These are phyloP conservation scores for Pyrgus malvae DNA, from an alignment of 2,888 invertebrate species.

Conservation along the genomic window DNA sequence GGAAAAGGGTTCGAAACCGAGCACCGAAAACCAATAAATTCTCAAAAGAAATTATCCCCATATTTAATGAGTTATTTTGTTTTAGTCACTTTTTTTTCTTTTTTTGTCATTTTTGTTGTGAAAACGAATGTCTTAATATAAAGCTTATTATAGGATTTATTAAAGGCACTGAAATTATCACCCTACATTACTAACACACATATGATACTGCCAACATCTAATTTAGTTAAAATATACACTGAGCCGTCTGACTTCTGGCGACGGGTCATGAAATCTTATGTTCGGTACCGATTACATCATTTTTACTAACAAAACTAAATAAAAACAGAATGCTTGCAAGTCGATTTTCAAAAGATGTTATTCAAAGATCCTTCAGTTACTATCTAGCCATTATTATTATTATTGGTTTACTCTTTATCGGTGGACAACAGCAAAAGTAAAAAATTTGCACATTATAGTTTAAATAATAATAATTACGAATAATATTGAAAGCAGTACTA, in stretches of 20 bases:
- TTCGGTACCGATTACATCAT: too few relatives aligned
- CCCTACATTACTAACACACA: too few relatives aligned
- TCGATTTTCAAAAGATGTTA: too few relatives aligned
- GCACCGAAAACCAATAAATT: conserved; percentile 50
- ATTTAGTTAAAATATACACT: too few relatives aligned
- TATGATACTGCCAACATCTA: too few relatives aligned
- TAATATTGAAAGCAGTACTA: too few relatives aligned
- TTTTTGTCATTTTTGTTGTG: conserved; percentile 5
- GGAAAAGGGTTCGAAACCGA: conserved; percentile 43
- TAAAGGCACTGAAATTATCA: conserved; percentile 17
- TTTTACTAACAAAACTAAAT: too few relatives aligned
- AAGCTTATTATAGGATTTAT: background rate
- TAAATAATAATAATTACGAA: background rate
- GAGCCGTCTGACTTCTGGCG: too few relatives aligned
- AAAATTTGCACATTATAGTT: background rate
- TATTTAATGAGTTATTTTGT: conserved; percentile 13
- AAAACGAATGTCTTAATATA: background rate
- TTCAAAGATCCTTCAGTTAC: too few relatives aligned
- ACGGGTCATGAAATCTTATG: too few relatives aligned
- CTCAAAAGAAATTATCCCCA: too few relatives aligned
- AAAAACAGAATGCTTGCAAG: too few relatives aligned
- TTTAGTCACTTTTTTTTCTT: conserved; percentile 7
- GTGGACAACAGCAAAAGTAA: background rate
- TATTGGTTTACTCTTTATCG: background rate
- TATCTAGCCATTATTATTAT: background rate